Percentiles rank a stretch among this genome's conserved stretches.
Evolutionary conservation across 2,888 invertebrate species (phyloP).

Genomic region (Catocala fraxini): DNA sequence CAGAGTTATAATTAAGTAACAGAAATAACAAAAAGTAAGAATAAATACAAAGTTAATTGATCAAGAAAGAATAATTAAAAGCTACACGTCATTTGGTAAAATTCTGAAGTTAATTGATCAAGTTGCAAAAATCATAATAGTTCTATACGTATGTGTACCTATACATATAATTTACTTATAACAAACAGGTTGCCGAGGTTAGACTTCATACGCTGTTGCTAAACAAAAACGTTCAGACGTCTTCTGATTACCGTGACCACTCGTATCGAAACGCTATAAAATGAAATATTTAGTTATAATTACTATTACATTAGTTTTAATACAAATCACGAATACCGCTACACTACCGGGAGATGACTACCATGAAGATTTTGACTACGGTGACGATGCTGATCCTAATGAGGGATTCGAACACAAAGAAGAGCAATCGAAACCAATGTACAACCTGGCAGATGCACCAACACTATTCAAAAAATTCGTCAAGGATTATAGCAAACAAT

Average conservation of each 20-base stretch:
- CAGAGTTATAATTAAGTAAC: no score
- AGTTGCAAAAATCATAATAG: conserved; percentile 33
- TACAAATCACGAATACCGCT: conserved; percentile 32
- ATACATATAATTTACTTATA: conserved; percentile 4
- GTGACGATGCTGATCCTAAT: conserved; percentile 21
- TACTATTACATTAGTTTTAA: conserved; percentile 30
- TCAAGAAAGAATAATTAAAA: no score
- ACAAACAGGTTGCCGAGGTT: conserved; percentile 56
- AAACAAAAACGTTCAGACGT: conserved; percentile 47
- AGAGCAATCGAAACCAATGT: conserved; percentile 54
- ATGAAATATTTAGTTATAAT: conserved; percentile 52
- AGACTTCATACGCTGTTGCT: conserved; percentile 28
- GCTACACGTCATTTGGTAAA: neutral
- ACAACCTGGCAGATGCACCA: conserved; percentile 66
- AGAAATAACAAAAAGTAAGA: no score
- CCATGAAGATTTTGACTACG: conserved; percentile 17
- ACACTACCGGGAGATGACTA: conserved; percentile 6
- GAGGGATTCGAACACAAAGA: conserved; percentile 21
- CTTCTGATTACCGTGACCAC: conserved; percentile 27
- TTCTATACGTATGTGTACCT: neutral
- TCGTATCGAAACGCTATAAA: conserved; percentile 38
- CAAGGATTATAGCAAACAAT: conserved; percentile 61
- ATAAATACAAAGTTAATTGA: no score
- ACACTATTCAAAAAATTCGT: conserved; percentile 64
- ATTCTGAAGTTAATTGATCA: neutral